phyloP scores from a whole-genome alignment of 2,113 vertebrate species.

The Chauna torquata region DNA sequence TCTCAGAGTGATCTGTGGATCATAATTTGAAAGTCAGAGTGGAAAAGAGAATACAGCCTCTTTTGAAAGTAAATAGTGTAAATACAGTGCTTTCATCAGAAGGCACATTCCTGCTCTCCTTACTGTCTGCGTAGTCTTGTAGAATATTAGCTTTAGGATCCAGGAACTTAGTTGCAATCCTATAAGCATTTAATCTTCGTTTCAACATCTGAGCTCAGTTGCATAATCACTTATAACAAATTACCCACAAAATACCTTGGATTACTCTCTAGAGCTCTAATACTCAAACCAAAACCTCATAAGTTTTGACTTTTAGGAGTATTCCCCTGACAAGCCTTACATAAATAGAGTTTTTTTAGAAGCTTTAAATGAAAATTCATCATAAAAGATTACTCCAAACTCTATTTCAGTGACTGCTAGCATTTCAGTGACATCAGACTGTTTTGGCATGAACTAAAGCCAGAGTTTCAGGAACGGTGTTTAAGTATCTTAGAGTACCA shows the following conservation, averaged over 20 bases:
- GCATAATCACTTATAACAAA: slow-evolving; percentile 13
- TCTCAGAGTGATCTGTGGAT: background rate
- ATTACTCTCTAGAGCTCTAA: slow-evolving; percentile 3
- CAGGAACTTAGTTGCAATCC: slow-evolving; percentile 8
- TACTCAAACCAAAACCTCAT: background rate
- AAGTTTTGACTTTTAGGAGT: background rate
- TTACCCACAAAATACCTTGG: background rate
- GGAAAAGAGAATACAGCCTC: background rate
- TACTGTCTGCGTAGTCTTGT: background rate
- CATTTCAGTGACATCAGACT: background rate
- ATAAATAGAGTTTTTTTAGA: background rate
- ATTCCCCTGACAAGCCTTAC: background rate
- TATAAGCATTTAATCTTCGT: slow-evolving; percentile 11
- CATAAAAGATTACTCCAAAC: background rate
- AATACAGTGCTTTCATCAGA: background rate
- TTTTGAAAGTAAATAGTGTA: background rate
- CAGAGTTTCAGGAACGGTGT: background rate
- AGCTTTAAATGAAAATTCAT: background rate
- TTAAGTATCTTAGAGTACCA: background rate
- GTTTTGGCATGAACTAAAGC: background rate
- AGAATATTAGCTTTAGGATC: slow-evolving; percentile 7
- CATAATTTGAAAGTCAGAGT: background rate
- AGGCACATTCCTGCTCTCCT: background rate
- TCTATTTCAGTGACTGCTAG: background rate
- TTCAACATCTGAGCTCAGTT: slow-evolving; percentile 7